A percentile compares a stretch with the other conserved stretches of the same genome.
Evolutionary conservation across 2,797 vertebrate genomes (phyloP).

Genomic region (Adrianichthys oophorus): DNA sequence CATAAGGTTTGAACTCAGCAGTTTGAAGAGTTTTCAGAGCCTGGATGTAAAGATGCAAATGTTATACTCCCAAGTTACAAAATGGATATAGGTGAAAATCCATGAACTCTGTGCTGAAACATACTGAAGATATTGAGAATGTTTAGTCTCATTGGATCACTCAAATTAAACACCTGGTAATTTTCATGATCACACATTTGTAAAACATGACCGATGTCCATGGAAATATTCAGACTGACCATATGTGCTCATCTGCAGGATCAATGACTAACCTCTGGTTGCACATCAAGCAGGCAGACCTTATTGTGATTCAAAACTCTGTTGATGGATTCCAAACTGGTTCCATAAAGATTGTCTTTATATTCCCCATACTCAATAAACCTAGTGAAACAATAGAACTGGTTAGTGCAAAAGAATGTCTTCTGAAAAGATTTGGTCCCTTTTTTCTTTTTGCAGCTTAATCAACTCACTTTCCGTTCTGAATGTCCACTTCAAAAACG

Average conservation of each 20-base stretch:
- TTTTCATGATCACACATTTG: too few relatives aligned
- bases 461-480: constrained; percentile 84
- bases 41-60: constrained; percentile 61
- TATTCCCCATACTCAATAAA: constrained; percentile 94
- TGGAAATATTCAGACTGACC: background rate
- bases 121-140: too few relatives aligned
- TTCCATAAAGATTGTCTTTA: constrained; percentile 93
- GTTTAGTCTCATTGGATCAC: too few relatives aligned
- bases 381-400: constrained; percentile 62
- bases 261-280: constrained; percentile 86
- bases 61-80: background rate
- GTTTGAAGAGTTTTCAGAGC: constrained; percentile 86
- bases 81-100: too few relatives aligned
- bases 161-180: too few relatives aligned
- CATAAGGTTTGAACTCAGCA: constrained; percentile 88
- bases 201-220: too few relatives aligned
- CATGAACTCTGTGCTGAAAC: too few relatives aligned
- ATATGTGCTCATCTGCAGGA: background rate
- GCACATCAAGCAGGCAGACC: constrained; percentile 90
- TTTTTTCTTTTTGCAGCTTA: background rate
- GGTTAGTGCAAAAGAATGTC: too few relatives aligned
- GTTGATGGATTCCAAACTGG: constrained; percentile 89
- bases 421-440: too few relatives aligned
- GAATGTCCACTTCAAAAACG: constrained; percentile 87
- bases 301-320: constrained; percentile 86